Conservation (phyloP, 1,140 invertebrate species). For the Nebria ingens region DNA sequence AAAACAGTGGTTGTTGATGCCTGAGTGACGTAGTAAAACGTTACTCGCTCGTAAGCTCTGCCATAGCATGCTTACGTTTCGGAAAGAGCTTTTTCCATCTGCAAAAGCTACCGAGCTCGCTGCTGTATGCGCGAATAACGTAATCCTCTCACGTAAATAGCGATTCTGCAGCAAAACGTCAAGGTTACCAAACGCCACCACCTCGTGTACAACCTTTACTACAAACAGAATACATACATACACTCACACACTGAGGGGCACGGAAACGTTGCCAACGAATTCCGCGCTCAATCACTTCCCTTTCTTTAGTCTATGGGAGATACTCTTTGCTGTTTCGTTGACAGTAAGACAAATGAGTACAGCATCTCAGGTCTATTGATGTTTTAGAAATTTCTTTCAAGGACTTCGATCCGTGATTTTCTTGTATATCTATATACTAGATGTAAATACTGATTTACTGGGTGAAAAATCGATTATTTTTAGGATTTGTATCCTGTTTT, state of each 20-base stretch:
- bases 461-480: no score
- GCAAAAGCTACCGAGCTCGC: neutral
- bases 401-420: conserved; percentile 3
- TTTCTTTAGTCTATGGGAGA: neutral
- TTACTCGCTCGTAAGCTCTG: no score
- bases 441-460: neutral
- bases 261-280: no score
- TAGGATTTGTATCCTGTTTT: no score
- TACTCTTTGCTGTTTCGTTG: neutral
- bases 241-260: neutral
- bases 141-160: conserved; percentile 1
- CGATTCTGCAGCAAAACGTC: neutral
- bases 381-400: neutral
- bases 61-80: no score
- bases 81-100: conserved; percentile 1
- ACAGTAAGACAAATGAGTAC: neutral
- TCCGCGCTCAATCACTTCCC: no score
- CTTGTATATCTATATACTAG: neutral
- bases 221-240: neutral
- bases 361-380: neutral
- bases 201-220: neutral
- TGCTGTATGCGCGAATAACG: neutral
- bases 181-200: neutral
- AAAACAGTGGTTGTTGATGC: no score
- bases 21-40: no score